Evolutionary conservation across 2,888 invertebrate genomes (phyloP), one percentile per base, ranked within the genome.

Genomic region (Stramonita haemastoma): DNA sequence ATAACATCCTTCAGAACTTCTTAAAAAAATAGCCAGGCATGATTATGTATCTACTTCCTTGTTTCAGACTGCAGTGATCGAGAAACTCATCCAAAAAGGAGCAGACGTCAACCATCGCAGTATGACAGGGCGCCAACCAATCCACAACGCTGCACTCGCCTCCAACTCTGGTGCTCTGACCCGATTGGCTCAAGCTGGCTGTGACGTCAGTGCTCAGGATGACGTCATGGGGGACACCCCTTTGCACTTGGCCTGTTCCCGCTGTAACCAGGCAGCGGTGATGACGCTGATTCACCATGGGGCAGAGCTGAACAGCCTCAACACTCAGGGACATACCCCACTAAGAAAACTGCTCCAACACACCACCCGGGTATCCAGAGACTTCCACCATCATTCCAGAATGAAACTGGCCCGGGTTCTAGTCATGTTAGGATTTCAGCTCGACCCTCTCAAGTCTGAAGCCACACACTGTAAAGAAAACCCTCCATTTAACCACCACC

Each of bases 211-310:
- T 36, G 57, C 88, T 83, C 32, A 36, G 22, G 88, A 88, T n/a
- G 60, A 17, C 88, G 60, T 88, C 26, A 66, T 88, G 83, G 83
- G 88, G 17, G 88, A 88, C 88, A 88, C 88, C 66, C 88, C 88
- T 26, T 66, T 88, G 4, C 88, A 88, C 83, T 60, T 83, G 32
- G 88, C 88, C 5, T 88, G 88, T 66, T 17, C 88, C 6, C 88
- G 88, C 88, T 88, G 88, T 66, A 56, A 81, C 66, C 36, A 15
- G n/a, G 88, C 83, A 29, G 83, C 81, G 0, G 66, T 88, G 15
- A 34, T n/a, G 26, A 66, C 83, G 66, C 79, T 88, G 60, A 32
- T 88, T 8, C 79, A 57, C 19, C 88, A 88, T 56, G 88, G 88
- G 6, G 88, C 88, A 26, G 88, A 81, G 13, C 32, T 81, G 46